phyloP scores from a whole-genome alignment of 2,888 invertebrate genomes.

The Leptogaster cylindrica region DNA sequence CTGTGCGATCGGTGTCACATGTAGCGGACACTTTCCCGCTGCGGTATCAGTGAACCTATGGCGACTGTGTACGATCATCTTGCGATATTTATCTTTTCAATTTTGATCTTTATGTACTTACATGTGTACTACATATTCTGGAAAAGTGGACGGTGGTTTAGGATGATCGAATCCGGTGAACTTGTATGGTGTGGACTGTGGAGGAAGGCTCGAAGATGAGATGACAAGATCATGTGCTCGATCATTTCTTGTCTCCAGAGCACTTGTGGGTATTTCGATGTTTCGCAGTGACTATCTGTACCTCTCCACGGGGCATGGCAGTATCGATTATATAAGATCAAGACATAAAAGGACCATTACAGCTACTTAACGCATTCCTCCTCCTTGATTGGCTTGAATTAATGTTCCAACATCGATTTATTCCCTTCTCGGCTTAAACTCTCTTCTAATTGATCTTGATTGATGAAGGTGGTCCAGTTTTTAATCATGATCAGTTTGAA shows the following conservation, averaged over 20 bases:
- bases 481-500: constrained; percentile 7
- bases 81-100: constrained; percentile 32
- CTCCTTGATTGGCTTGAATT: constrained; percentile 28
- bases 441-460: constrained; percentile 46
- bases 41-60: constrained; percentile 12
- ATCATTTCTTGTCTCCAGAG: constrained; percentile 9
- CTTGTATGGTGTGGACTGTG: not conserved
- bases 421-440: not conserved
- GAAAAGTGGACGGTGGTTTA: constrained; percentile 5
- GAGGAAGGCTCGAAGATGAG: constrained; percentile 12
- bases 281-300: not conserved
- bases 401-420: constrained; percentile 17
- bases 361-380: constrained; percentile 14
- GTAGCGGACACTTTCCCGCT: constrained; percentile 13
- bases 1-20: constrained; percentile 20
- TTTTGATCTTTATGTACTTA: constrained; percentile 39
- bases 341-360: constrained; percentile 33
- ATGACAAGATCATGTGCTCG: constrained; percentile 36
- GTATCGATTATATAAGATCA: constrained; percentile 28
- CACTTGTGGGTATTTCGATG: not conserved
- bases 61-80: constrained; percentile 29
- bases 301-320: constrained; percentile 2
- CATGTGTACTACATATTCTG: constrained; percentile 32
- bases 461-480: constrained; percentile 45
- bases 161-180: constrained; percentile 12